phyloP scores from a whole-genome alignment of 1,140 invertebrate genomes.

The Drosophila gunungcola region DNA sequence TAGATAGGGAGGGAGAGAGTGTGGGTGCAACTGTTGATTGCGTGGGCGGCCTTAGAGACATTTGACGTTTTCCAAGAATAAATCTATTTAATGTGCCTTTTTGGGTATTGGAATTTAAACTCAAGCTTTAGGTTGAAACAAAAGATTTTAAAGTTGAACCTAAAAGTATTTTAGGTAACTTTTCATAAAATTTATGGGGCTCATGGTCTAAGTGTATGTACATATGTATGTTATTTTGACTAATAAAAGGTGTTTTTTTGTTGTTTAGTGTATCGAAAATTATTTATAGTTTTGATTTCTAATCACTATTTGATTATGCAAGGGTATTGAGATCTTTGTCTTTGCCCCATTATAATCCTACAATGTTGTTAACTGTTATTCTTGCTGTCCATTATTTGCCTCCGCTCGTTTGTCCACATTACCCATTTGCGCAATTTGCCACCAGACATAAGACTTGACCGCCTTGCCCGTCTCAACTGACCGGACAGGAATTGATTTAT shows the following conservation, averaged over 20 bases:
- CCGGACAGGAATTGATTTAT: constrained; percentile 62
- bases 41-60: constrained; percentile 15
- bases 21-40: constrained; percentile 46
- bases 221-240: too few species aligned
- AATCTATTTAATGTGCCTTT: constrained; percentile 1
- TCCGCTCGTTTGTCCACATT: constrained; percentile 24
- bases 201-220: too few species aligned
- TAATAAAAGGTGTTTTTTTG: too few species aligned
- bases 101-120: background rate
- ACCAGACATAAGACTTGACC: constrained; percentile 61
- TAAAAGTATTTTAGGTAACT: background rate
- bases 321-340: constrained; percentile 18
- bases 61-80: constrained; percentile 30
- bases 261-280: too few species aligned
- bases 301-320: background rate
- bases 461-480: constrained; percentile 29
- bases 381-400: constrained; percentile 15
- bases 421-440: constrained; percentile 68
- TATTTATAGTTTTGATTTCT: too few species aligned
- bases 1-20: background rate
- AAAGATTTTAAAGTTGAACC: background rate
- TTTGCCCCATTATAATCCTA: constrained; percentile 11
- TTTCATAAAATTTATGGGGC: too few species aligned
- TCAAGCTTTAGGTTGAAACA: background rate
- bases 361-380: constrained; percentile 37